Evolutionary conservation across 2,888 invertebrate genomes (phyloP).

Genomic region (Archips crataeganus): DNA sequence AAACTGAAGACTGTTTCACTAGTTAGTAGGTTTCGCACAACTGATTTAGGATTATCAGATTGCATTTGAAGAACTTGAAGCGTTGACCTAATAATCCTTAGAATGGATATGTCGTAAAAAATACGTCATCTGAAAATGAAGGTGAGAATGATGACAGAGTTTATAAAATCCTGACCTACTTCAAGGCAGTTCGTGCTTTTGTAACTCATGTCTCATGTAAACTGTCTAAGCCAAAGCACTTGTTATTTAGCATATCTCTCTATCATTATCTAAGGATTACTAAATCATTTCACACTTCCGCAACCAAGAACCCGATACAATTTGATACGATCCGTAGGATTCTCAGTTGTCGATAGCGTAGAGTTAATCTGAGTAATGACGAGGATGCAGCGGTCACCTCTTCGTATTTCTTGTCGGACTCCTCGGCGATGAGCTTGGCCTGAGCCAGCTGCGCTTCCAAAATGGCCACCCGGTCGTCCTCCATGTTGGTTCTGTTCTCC

Average conservation of each 20-base stretch:
- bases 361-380: conserved; percentile 42
- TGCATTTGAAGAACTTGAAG: conserved; percentile 7
- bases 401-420: conserved; percentile 99
- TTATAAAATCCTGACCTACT: not conserved
- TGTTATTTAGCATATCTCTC: not conserved
- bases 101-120: not conserved
- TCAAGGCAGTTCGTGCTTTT: not conserved
- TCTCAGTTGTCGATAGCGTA: not conserved
- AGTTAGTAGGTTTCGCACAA: not conserved
- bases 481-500: conserved; percentile 99
- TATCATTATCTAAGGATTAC: not conserved
- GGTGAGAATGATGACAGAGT: not conserved
- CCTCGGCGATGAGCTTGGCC: conserved; percentile 99
- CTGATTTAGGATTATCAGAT: not conserved
- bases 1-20: not conserved
- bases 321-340: not conserved
- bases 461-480: conserved; percentile 99
- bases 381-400: conserved; percentile 91
- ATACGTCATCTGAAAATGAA: not conserved
- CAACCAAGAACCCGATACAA: not conserved
- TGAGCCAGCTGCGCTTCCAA: conserved; percentile 99
- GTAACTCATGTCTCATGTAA: not conserved
- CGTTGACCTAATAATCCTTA: not conserved
- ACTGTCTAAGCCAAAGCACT: not conserved
- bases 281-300: not conserved